Conservation (phyloP, 2,113 vertebrate genomes). For the Podarcis muralis region DNA sequence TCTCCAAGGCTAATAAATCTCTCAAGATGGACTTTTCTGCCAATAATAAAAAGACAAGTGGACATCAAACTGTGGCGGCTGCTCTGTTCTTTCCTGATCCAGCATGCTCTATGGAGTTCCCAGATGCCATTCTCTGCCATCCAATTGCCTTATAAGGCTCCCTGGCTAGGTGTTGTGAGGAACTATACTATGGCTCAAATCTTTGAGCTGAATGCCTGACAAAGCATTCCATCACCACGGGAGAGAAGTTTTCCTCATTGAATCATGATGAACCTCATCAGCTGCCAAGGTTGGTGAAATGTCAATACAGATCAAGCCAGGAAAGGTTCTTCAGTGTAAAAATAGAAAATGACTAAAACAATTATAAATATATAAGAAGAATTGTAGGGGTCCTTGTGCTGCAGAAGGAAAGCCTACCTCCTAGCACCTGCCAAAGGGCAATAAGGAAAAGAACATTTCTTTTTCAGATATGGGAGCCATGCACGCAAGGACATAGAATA, state of each 20-base stretch:
- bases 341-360: slow-evolving; percentile 8
- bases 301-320: neutral
- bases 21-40: slow-evolving; percentile 41
- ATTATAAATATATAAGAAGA: neutral
- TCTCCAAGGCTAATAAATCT: neutral
- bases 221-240: neutral
- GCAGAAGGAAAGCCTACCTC: neutral
- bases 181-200: slow-evolving; percentile 4
- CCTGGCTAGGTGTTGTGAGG: slow-evolving; percentile 34
- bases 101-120: slow-evolving; percentile 47
- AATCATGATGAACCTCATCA: neutral
- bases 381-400: neutral
- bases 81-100: slow-evolving; percentile 43
- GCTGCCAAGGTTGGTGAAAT: neutral
- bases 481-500: neutral
- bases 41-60: slow-evolving; percentile 37
- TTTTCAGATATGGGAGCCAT: neutral
- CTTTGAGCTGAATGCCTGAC: neutral
- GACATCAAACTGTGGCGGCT: slow-evolving; percentile 15
- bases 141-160: slow-evolving; percentile 60
- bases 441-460: neutral
- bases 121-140: slow-evolving; percentile 54
- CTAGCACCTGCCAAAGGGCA: neutral
- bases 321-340: slow-evolving; percentile 5
- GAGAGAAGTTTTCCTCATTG: slow-evolving; percentile 1